Evolutionary conservation across 2,113 vertebrate species (phyloP), one percentile per base, ranked within the genome.

Genomic region (Psephotus haematonotus): DNA sequence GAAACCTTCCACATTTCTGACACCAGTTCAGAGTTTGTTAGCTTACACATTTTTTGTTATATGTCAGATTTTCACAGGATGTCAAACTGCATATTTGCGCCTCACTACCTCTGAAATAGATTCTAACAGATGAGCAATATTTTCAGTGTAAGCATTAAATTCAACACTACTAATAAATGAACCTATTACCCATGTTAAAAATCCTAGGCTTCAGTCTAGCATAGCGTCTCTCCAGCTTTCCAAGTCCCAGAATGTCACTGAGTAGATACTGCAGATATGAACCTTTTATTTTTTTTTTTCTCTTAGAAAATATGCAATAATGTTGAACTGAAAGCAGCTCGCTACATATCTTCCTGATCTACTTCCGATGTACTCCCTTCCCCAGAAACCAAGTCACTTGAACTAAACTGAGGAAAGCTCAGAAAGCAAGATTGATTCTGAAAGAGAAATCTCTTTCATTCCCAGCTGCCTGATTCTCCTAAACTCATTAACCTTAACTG

Each of bases 71-170:
- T 78, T 89, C 78, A 82, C 3, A 1, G 50, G 12, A 53, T 86
- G 46, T 94, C 91, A 96, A 80, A 83, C 49, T 84, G 57, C 18
- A 72, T 82, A 94, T 96, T 88, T 5, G 5, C 94, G 65, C 67
- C 43, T 95, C 24, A 1, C 35, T 86, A 52, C 27, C 41, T 55
- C 47, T 90, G 52, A 90, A 88, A 90, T 17, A 80, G 20, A 82
- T 89, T 84, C 41, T 27, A 79, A 3, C 9, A 92, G 41, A 60
- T 47, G 17, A 82, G 39, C n/a, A 90, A 53, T 33, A 49, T 18
- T 63, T 89, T 57, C n/a, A 76, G 3, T 15, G 3, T 15, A 89
- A 71, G 49, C 24, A 62, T 65, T 87, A 39, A 87, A 79, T 72
- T 68, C 22, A 82, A 18, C 70, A 52, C 10, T 76, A 71, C 39